Evolutionary conservation across 2,888 invertebrate genomes (phyloP).

Genomic region (Lysandra bellargus): DNA sequence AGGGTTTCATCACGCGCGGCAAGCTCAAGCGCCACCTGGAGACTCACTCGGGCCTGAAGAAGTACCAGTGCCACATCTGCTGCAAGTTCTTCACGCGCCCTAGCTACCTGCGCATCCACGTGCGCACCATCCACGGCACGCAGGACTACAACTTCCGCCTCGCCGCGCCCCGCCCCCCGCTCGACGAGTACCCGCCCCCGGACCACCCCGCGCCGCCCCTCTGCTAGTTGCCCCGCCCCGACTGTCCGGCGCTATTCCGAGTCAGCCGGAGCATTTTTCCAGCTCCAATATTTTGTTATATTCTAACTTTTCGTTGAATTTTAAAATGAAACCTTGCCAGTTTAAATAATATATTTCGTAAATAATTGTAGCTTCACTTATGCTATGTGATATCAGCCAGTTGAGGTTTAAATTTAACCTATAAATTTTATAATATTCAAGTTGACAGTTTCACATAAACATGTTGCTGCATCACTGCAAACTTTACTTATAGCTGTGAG

Average conservation of each 20-base stretch:
- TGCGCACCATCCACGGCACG: slow-evolving; percentile 68
- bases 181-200: neutral
- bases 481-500: neutral
- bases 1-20: slow-evolving; percentile 70
- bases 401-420: neutral
- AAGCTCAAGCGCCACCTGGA: slow-evolving; percentile 70
- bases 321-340: neutral
- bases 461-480: neutral
- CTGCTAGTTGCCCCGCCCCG: neutral
- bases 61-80: slow-evolving; percentile 73
- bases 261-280: neutral
- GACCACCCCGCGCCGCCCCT: neutral
- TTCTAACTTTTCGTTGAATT: neutral
- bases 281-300: neutral
- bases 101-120: slow-evolving; percentile 66
- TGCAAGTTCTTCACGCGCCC: slow-evolving; percentile 72
- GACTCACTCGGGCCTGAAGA: slow-evolving; percentile 67
- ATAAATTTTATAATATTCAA: neutral
- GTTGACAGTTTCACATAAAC: neutral
- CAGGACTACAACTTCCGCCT: slow-evolving; percentile 66
- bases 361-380: neutral
- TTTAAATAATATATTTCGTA: neutral
- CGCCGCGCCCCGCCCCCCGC: slow-evolving; percentile 36
- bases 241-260: neutral
- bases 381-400: neutral